These are phyloP conservation scores for Amiota communis DNA, from an alignment of 2,888 invertebrate species.

Conservation along the genomic window DNA sequence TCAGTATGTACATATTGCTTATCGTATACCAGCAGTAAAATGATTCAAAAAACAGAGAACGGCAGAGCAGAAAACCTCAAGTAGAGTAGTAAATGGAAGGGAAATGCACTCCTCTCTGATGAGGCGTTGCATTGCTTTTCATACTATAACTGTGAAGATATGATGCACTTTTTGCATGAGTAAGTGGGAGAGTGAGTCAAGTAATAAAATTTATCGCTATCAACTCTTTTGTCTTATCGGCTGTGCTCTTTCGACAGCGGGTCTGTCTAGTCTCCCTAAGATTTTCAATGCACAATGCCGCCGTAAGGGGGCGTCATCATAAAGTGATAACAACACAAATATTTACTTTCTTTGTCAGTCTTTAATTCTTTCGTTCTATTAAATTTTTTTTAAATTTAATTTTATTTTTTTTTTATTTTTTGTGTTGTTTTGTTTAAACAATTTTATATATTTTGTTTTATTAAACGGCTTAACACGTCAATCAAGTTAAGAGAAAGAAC, in stretches of 20 bases:
- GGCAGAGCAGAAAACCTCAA: constrained; percentile 17
- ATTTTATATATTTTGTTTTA: neutral
- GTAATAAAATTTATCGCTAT: neutral
- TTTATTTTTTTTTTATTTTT: neutral
- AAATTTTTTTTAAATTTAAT: neutral
- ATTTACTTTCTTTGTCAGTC: no score
- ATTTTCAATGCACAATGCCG: neutral
- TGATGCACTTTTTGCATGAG: neutral
- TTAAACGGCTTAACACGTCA: constrained; percentile 5
- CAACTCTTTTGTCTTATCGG: neutral
- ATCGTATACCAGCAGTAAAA: neutral
- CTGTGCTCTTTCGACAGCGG: neutral
- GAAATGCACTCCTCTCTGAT: neutral
- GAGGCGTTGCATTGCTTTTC: constrained; percentile 5
- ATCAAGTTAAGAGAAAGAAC: neutral
- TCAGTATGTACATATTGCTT: neutral
- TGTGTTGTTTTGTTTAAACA: neutral
- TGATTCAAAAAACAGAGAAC: constrained; percentile 23
- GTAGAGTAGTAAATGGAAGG: no score
- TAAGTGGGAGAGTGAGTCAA: neutral
- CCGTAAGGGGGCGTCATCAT: constrained; percentile 15
- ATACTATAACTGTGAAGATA: constrained; percentile 1
- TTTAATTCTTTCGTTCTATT: neutral
- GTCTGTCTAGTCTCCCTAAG: constrained; percentile 1
- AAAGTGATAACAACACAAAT: neutral